A percentile compares a stretch with the other conserved stretches of the same genome.
Evolutionary conservation across 2,888 invertebrate species (phyloP).

Genomic region (Pristionchus mayeri): DNA sequence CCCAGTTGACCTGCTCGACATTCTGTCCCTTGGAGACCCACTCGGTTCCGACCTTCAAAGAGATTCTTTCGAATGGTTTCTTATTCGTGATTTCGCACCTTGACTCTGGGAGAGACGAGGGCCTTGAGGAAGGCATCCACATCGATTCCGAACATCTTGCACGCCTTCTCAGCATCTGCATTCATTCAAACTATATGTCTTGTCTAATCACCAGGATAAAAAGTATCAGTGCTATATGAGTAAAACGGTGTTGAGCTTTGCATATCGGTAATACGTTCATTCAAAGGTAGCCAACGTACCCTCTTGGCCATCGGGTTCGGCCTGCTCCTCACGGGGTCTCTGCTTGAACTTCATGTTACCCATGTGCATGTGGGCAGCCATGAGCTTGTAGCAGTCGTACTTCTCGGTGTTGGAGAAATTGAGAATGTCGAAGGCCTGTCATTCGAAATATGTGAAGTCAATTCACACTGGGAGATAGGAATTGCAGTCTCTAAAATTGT

Average conservation of each 20-base stretch:
- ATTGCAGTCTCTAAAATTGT: constrained; percentile 86
- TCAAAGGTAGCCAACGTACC: no score
- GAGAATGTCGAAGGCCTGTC: constrained; percentile 98
- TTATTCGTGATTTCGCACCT: constrained; percentile 59
- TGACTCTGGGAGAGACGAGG: constrained; percentile 79
- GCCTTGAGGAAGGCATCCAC: constrained; percentile 77
- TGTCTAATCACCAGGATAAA: no score
- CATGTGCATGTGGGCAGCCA: constrained; percentile 99
- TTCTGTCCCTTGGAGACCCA: constrained; percentile 80
- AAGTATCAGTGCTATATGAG: no score
- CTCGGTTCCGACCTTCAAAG: constrained; percentile 77
- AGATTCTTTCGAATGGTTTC: no score
- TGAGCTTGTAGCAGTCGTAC: constrained; percentile 96
- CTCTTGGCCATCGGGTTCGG: constrained; percentile 86
- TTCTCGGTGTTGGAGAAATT: constrained; percentile 98
- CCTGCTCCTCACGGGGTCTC: constrained; percentile 99
- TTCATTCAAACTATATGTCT: not conserved
- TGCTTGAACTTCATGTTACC: constrained; percentile 99
- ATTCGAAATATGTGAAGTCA: constrained; percentile 80
- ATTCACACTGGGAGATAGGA: constrained; percentile 90
- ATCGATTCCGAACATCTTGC: constrained; percentile 70
- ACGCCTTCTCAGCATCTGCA: constrained; percentile 79
- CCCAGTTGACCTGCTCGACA: constrained; percentile 78
- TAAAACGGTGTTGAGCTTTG: no score
- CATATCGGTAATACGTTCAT: no score